phyloP scores from a whole-genome alignment of 2,888 invertebrate genomes.

The Folsomia candida region DNA sequence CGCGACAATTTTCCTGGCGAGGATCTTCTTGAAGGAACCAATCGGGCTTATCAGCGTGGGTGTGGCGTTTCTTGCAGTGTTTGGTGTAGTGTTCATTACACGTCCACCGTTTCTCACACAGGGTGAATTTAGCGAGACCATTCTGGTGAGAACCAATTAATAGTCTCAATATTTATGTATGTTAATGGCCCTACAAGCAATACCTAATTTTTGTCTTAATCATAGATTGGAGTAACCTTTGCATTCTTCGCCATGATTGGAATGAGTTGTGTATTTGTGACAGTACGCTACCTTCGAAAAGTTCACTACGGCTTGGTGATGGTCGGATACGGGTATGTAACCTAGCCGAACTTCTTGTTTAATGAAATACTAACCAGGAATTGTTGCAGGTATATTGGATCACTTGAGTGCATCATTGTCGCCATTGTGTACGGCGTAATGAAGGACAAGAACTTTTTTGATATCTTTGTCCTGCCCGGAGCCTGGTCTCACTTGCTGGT shows the following conservation, averaged over 20 bases:
- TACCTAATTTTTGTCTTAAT: no score
- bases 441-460: slow-evolving; percentile 1
- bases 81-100: not conserved
- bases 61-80: not conserved
- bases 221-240: not conserved
- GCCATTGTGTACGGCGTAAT: not conserved
- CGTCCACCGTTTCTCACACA: not conserved
- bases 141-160: not conserved
- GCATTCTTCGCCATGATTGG: slow-evolving; percentile 4
- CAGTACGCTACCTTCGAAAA: not conserved
- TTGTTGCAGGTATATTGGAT: not conserved
- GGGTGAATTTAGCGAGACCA: not conserved
- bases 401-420: not conserved
- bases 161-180: not conserved
- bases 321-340: not conserved
- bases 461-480: not conserved
- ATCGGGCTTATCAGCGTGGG: not conserved
- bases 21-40: not conserved
- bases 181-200: no score
- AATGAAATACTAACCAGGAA: not conserved
- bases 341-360: no score
- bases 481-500: not conserved
- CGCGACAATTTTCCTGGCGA: not conserved
- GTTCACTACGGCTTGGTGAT: not conserved
- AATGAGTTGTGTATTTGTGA: not conserved